These are phyloP conservation scores for Anoura caudifer DNA, from an alignment of 2,113 vertebrate genomes.

Conservation along the genomic window DNA sequence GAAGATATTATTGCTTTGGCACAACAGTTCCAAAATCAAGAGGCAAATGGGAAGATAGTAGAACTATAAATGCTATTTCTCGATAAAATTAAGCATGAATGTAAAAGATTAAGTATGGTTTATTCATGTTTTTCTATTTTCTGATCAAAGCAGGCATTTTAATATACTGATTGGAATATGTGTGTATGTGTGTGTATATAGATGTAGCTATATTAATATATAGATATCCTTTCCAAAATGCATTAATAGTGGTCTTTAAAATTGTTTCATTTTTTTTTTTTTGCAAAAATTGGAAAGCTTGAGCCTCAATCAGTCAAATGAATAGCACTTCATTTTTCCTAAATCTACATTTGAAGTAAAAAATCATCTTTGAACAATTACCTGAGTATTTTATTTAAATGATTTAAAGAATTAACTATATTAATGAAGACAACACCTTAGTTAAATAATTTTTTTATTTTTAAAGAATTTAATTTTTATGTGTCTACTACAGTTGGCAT, in stretches of 20 bases:
- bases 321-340: conserved; percentile 13
- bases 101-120: background rate
- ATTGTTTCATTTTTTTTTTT: background rate
- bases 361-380: conserved; percentile 14
- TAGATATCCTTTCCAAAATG: background rate
- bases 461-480: too few relatives aligned
- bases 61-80: conserved; percentile 52
- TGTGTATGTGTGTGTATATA: too few relatives aligned
- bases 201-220: too few relatives aligned
- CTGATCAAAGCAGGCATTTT: conserved; percentile 84
- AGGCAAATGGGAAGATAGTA: conserved; percentile 68
- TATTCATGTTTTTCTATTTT: conserved; percentile 44
- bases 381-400: background rate
- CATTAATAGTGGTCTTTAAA: background rate
- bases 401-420: conserved; percentile 11
- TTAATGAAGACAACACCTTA: conserved; percentile 76
- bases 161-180: conserved; percentile 39
- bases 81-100: conserved; percentile 46
- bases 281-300: background rate
- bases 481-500: too few relatives aligned
- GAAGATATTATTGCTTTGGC: background rate
- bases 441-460: conserved; percentile 70
- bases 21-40: conserved; percentile 77
- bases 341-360: background rate
- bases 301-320: background rate